A percentile compares a stretch with the other conserved stretches of the same genome.
These are phyloP conservation scores for Sebastes trivittatus DNA, from an alignment of 2,797 vertebrate species.

Conservation along the genomic window DNA sequence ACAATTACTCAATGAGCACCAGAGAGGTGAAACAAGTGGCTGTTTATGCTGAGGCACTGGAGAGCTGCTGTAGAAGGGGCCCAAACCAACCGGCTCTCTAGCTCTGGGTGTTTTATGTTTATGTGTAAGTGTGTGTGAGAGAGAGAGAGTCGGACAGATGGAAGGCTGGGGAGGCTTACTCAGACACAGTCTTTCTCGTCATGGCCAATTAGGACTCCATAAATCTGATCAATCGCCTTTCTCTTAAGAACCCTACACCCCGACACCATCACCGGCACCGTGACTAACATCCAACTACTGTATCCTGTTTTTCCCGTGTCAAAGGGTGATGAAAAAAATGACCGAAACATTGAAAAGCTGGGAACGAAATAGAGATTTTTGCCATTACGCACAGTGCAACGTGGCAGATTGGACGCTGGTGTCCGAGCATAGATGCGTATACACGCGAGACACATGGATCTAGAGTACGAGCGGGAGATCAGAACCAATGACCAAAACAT, in stretches of 20 bases:
- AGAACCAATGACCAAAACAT: conserved; percentile 64
- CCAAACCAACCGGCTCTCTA: conserved; percentile 30
- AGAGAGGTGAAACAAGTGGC: conserved; percentile 57
- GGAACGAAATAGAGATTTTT: conserved; percentile 47
- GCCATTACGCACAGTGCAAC: conserved; percentile 15
- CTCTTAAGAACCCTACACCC: conserved; percentile 62
- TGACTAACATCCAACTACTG: conserved; percentile 78
- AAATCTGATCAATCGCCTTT: conserved; percentile 78
- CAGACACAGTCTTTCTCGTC: conserved; percentile 66
- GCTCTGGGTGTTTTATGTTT: conserved; percentile 29
- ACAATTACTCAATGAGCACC: conserved; percentile 61
- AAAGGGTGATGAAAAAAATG: conserved; percentile 53
- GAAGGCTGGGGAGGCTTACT: conserved; percentile 44
- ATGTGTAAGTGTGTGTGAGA: conserved; percentile 14
- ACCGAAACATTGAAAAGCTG: conserved; percentile 45
- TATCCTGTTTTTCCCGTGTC: conserved; percentile 69
- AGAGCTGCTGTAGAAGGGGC: conserved; percentile 26
- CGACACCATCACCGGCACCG: conserved; percentile 57
- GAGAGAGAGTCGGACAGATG: conserved; percentile 17
- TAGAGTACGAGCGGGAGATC: conserved; percentile 32
- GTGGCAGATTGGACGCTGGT: conserved; percentile 35
- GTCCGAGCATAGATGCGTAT: conserved; percentile 21
- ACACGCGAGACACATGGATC: conserved; percentile 44
- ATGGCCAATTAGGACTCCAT: conserved; percentile 78
- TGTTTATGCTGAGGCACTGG: conserved; percentile 42